A percentile compares a stretch with the other conserved stretches of the same genome.
phyloP scores from a whole-genome alignment of 2,113 vertebrate genomes.

The Emydura subglobosa region DNA sequence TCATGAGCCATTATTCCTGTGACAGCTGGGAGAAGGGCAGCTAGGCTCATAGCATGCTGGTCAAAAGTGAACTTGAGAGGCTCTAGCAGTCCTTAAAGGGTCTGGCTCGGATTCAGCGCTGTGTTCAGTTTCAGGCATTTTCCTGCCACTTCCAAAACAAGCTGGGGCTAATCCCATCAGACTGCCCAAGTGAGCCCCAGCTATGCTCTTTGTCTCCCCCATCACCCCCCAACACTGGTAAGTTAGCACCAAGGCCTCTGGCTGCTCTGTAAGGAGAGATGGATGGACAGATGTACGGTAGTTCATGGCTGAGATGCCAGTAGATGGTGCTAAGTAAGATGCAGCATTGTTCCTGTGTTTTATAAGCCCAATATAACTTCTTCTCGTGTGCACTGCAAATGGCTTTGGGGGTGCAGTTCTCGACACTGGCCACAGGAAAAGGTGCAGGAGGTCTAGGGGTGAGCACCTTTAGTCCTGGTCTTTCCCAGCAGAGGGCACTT shows the following conservation, averaged over 20 bases:
- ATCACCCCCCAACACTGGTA: not conserved
- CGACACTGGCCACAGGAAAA: not conserved
- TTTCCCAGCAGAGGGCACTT: not conserved
- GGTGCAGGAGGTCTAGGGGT: no score
- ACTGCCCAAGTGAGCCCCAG: not conserved
- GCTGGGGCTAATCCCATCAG: not conserved
- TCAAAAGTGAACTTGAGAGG: not conserved
- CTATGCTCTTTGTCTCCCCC: not conserved
- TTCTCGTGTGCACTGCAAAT: not conserved
- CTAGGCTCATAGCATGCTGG: not conserved
- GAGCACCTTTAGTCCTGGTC: no score
- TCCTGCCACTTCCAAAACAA: not conserved
- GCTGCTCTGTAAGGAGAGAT: not conserved
- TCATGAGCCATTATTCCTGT: not conserved
- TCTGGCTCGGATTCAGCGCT: not conserved
- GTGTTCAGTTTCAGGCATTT: not conserved
- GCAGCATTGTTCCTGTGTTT: not conserved
- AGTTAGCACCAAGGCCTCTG: not conserved
- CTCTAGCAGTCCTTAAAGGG: not conserved
- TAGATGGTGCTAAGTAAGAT: not conserved
- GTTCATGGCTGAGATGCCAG: not conserved
- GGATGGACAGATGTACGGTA: not conserved
- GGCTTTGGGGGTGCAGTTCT: not conserved
- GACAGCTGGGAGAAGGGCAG: not conserved
- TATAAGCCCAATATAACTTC: not conserved